Evolutionary conservation across 2,888 invertebrate species (phyloP), one percentile per base, ranked within the genome.

Genomic region (Gonocerus acuteangulatus): DNA sequence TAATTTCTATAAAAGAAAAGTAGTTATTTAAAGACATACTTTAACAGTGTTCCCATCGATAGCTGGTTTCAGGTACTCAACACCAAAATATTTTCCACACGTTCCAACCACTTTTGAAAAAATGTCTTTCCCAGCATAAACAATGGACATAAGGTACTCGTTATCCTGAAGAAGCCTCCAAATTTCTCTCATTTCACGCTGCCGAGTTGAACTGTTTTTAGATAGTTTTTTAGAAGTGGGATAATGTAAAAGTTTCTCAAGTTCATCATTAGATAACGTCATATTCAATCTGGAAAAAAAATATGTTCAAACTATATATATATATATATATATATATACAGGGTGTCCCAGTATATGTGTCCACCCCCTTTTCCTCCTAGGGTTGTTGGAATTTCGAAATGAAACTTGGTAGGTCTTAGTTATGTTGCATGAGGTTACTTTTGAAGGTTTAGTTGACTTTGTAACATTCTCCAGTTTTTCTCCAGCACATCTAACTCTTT

Each of bases 51-150:
- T 42, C 52, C 61, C 62, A 22, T 60, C 65, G 11, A 80, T 78
- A 59, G 79, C 78, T 42, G 77, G 79, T 49, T 80, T 76, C 19
- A 83, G 73, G 68, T 81, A 82, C 70, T 86, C 83, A 1, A 83
- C 80, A 15, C 82, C 82, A 72, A 82, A 86, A 68, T 83, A 79
- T 2, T 79, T 75, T 0, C 86, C 86, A 72, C 86, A 86, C 0
- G 82, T 81, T 4, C 84, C 85, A 48, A 82, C 73, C 23, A 85
- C 71, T 68, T 80, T 80, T 1, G 86, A 85, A 69, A 86, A 83
- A 51, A 84, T 75, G 65, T 81, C 80, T 67, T 78, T 75, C 63
- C 81, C 79, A 34, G 79, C 77, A 72, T 80, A 82, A 51, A 83
- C 72, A 47, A 78, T 75, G 34, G 82, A 77, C 49, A 83, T 74